Base-by-base conservation (phyloP, 64 coral and sea anemone species). In the Porites lutea region DNA sequence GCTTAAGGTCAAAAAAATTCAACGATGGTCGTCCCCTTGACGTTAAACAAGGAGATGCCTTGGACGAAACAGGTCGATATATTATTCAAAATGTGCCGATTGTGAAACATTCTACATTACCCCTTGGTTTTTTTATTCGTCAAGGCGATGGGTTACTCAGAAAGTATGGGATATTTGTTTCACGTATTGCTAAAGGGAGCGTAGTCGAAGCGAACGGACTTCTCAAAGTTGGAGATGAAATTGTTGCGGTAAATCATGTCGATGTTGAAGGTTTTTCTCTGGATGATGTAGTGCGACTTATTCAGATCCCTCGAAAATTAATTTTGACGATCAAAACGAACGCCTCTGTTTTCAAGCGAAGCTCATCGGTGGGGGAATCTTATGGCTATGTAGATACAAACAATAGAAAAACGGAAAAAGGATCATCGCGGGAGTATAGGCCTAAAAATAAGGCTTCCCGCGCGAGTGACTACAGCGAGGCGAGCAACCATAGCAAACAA, bases 171-270 rank as follows among this genome's bases (percentile, higher is more conserved):
- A 87, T 97, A 51, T 97, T 97, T 84, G 59, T 97, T 68, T 97
- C 95, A 48, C 89, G 95, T 45, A 74, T 97, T 69, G 66, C 92
- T 1, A 75, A 86, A 6, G 92, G 88, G n/a, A 97, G 95, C 71
- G 7, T 97, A 13, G 92, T 97, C 46, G 95, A 97, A 46, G 46
- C 77, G 15, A 88, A 86, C 63, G 92, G 76, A 16, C 72, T 90
- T 23, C 80, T 97, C n/a, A 83, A 58, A n/a, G 88, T 91, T 66
- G 95, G 95, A n/a, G 95, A 97, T 63, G 95, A 97, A 75, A 94
- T 97, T 59, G 73, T 97, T 60, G 27, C 93, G 37, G 92, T 97
- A 47, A 97, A 97, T 82, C 23, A 76, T 48, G 88, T 97, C 19
- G 49, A 77, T 18, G 74, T 97, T 54, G 79, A 79, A 4, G 95